Evolutionary conservation across 1,140 invertebrate genomes (phyloP).

Genomic region (Lepidurus arcticus): DNA sequence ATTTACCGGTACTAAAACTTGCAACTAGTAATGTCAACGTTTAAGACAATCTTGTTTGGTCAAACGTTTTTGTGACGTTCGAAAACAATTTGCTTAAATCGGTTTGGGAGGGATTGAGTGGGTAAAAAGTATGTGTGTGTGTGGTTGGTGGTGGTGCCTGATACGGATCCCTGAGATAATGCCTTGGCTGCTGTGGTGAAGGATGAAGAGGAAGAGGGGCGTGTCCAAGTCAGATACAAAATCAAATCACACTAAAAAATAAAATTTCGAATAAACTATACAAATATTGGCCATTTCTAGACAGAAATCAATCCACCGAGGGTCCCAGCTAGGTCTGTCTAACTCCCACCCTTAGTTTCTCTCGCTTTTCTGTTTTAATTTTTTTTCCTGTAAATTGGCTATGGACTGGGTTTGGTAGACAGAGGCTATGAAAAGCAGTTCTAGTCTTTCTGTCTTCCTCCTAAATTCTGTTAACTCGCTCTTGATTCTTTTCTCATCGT

Average conservation of each 20-base stretch:
- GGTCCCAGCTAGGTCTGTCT: conserved; percentile 17
- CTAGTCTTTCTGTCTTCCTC: too few relatives aligned
- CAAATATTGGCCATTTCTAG: too few relatives aligned
- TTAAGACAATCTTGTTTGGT: too few relatives aligned
- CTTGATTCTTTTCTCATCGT: too few relatives aligned
- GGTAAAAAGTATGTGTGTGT: conserved; percentile 1
- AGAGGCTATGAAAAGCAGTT: too few relatives aligned
- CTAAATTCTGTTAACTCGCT: too few relatives aligned
- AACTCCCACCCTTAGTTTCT: conserved; percentile 10
- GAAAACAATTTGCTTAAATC: background rate
- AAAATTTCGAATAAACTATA: background rate
- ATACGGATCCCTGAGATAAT: conserved; percentile 21
- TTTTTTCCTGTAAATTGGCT: background rate
- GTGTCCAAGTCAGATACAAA: background rate
- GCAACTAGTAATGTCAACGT: too few relatives aligned
- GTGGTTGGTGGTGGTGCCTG: conserved; percentile 4
- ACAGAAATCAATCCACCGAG: background rate
- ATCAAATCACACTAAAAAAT: background rate
- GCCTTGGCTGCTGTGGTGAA: conserved; percentile 20
- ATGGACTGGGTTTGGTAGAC: background rate
- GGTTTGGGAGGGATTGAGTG: background rate
- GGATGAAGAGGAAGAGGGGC: conserved; percentile 17
- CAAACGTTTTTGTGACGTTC: background rate
- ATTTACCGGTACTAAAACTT: too few relatives aligned
- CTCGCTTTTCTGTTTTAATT: background rate